These are phyloP conservation scores for Tortricodes alternella DNA, from an alignment of 2,888 invertebrate species.

Conservation along the genomic window DNA sequence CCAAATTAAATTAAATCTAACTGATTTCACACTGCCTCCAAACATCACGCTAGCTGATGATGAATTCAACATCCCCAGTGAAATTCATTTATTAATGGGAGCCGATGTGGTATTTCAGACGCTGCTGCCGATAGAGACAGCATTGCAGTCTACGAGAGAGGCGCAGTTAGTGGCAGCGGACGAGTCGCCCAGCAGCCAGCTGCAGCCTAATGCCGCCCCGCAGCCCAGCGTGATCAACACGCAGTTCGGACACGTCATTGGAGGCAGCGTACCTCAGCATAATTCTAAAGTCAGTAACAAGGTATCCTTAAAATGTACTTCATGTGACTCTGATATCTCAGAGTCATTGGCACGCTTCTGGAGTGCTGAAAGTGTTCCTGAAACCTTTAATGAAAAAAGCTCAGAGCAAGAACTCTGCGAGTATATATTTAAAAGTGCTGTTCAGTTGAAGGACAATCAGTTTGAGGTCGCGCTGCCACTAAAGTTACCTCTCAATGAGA, in stretches of 20 bases:
- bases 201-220: too few relatives aligned
- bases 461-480: slow-evolving; percentile 33
- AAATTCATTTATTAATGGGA: slow-evolving; percentile 21
- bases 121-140: slow-evolving; percentile 18
- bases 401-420: slow-evolving; percentile 32
- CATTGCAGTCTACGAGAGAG: neutral
- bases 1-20: slow-evolving; percentile 25
- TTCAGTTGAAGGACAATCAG: slow-evolving; percentile 20
- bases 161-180: neutral
- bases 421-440: slow-evolving; percentile 16
- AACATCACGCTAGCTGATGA: slow-evolving; percentile 28
- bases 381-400: slow-evolving; percentile 20
- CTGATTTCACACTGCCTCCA: slow-evolving; percentile 16
- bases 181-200: neutral
- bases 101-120: slow-evolving; percentile 34
- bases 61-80: slow-evolving; percentile 21
- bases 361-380: slow-evolving; percentile 30
- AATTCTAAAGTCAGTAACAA: neutral
- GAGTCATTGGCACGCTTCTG: slow-evolving; percentile 7
- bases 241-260: slow-evolving; percentile 22
- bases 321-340: slow-evolving; percentile 20
- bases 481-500: slow-evolving; percentile 13
- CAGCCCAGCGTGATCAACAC: slow-evolving; percentile 21
- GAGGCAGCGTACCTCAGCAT: slow-evolving; percentile 10
- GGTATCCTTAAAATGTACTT: neutral